Percentiles rank a stretch among this genome's conserved stretches.
phyloP scores from a whole-genome alignment of 2,113 vertebrate species.

The Pimephales promelas region DNA sequence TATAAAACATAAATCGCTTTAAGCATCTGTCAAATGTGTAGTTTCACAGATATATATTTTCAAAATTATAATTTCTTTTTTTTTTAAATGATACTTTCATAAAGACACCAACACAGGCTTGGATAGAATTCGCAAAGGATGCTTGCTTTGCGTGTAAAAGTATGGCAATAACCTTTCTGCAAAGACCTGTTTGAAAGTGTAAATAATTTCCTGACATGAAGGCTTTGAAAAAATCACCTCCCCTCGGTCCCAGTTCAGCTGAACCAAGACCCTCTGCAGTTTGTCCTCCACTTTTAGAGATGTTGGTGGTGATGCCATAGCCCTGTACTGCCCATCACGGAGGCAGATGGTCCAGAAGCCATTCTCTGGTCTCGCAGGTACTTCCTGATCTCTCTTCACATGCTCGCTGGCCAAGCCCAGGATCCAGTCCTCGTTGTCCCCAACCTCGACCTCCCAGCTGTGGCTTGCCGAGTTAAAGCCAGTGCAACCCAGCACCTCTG shows the following conservation, averaged over 20 bases:
- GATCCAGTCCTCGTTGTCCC: conserved; percentile 75
- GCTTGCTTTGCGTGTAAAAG: conserved; percentile 72
- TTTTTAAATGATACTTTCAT: neutral
- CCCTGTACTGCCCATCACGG: conserved; percentile 68
- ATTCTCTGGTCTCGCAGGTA: conserved; percentile 70
- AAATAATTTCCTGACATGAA: conserved; percentile 59
- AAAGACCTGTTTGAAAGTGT: conserved; percentile 67
- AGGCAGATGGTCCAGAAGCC: conserved; percentile 79
- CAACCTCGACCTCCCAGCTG: conserved; percentile 74
- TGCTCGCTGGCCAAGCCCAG: conserved; percentile 72
- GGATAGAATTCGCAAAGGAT: conserved; percentile 68
- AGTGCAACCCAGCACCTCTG: conserved; percentile 68
- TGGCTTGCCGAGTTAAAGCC: conserved; percentile 67
- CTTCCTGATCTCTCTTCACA: conserved; percentile 62
- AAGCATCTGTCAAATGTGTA: neutral
- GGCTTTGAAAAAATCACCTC: conserved; percentile 66
- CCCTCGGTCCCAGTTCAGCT: conserved; percentile 71
- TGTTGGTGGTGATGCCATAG: conserved; percentile 70
- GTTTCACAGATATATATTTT: neutral
- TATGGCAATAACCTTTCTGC: conserved; percentile 71
- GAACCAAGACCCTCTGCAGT: conserved; percentile 68
- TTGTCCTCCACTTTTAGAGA: conserved; percentile 48
- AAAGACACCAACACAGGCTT: conserved; percentile 64
- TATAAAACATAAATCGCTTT: neutral
- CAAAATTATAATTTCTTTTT: neutral